Percentiles rank a stretch among this genome's conserved stretches.
phyloP scores from a whole-genome alignment of 92 coral and sea anemone species.

The Epizoanthus stellaris region DNA sequence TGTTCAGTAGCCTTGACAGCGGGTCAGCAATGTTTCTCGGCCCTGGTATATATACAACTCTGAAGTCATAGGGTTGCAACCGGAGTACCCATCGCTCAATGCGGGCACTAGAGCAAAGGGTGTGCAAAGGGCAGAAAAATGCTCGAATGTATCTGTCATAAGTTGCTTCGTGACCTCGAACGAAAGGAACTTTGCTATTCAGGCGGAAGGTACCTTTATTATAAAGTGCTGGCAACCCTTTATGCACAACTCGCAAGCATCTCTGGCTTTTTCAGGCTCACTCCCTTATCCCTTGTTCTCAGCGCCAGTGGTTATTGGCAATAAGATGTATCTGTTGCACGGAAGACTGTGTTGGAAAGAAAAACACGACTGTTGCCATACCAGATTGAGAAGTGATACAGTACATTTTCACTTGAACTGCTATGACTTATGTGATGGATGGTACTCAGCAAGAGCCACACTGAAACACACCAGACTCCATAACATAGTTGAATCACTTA shows the following conservation, averaged over 20 bases:
- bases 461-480: too few relatives aligned
- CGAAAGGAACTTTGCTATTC: not conserved
- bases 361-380: not conserved
- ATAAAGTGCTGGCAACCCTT: constrained; percentile 23
- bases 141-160: not conserved
- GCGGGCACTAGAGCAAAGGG: not conserved
- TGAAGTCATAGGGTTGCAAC: too few relatives aligned
- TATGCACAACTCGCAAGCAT: not conserved
- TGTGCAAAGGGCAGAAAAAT: constrained; percentile 5
- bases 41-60: too few relatives aligned
- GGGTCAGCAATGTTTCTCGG: too few relatives aligned
- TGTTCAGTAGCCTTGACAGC: too few relatives aligned
- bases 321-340: not conserved
- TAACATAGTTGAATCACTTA: too few relatives aligned
- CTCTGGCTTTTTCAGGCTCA: not conserved
- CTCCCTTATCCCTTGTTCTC: not conserved
- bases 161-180: not conserved
- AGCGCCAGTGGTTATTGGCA: not conserved
- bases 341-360: not conserved
- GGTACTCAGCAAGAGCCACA: too few relatives aligned
- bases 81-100: too few relatives aligned
- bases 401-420: too few relatives aligned
- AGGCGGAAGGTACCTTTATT: not conserved
- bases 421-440: too few relatives aligned
- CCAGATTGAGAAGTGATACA: too few relatives aligned